A percentile compares a stretch with the other conserved stretches of the same genome.
Evolutionary conservation across 2,888 invertebrate species (phyloP).

Genomic region (Suillia variegata): DNA sequence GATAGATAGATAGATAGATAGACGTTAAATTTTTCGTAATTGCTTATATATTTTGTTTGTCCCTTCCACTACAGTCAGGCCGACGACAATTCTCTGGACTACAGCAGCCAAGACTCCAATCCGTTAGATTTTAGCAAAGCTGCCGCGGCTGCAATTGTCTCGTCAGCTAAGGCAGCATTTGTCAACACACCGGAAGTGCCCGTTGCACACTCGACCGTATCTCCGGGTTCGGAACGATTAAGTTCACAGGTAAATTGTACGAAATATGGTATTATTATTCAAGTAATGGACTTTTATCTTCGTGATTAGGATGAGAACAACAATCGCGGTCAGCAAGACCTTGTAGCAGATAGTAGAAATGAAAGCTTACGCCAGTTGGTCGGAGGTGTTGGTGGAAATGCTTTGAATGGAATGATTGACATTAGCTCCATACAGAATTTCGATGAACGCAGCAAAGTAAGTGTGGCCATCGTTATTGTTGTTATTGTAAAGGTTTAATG

Average conservation of each 20-base stretch:
- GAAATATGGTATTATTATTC: conserved; percentile 6
- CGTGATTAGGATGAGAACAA: conserved; percentile 53
- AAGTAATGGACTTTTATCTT: not conserved
- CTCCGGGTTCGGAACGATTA: conserved; percentile 21
- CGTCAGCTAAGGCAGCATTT: not conserved
- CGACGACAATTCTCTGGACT: conserved; percentile 57
- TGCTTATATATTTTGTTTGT: not conserved
- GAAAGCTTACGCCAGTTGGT: conserved; percentile 28
- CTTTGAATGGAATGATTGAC: conserved; percentile 36
- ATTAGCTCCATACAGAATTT: conserved; percentile 23
- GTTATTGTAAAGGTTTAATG: not conserved
- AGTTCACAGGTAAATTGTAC: conserved; percentile 24
- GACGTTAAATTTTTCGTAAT: too few species aligned
- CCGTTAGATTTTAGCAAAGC: conserved; percentile 64
- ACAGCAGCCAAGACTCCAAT: conserved; percentile 59
- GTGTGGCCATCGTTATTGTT: not conserved
- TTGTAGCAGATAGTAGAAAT: conserved; percentile 24
- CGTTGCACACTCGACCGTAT: conserved; percentile 21
- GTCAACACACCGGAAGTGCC: conserved; percentile 16
- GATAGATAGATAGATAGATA: too few species aligned
- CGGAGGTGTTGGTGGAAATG: conserved; percentile 26
- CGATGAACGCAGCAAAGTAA: conserved; percentile 24
- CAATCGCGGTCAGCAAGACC: conserved; percentile 47
- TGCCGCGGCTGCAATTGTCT: not conserved
- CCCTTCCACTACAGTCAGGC: conserved; percentile 31